Percentiles rank a stretch among this genome's conserved stretches.
Evolutionary conservation across 1,140 invertebrate species (phyloP).

Genomic region (Drosophila aff.): DNA sequence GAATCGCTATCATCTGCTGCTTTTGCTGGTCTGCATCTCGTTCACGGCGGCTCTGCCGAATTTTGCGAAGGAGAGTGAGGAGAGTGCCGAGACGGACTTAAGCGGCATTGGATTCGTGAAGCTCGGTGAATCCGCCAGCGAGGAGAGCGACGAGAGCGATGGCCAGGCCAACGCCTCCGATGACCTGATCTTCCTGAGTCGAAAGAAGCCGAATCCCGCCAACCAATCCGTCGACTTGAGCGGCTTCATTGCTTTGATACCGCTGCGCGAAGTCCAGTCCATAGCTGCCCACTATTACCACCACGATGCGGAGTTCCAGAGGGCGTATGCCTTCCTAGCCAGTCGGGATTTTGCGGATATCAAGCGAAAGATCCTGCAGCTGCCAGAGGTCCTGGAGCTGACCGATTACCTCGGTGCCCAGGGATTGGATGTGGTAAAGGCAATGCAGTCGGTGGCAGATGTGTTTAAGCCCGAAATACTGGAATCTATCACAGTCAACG

Average conservation of each 20-base stretch:
- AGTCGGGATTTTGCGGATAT: slow-evolving; percentile 57
- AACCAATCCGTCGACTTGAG: slow-evolving; percentile 65
- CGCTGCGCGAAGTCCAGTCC: slow-evolving; percentile 55
- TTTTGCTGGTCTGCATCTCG: not conserved
- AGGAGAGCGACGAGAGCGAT: slow-evolving; percentile 28
- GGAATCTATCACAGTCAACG: slow-evolving; percentile 20
- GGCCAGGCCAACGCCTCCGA: slow-evolving; percentile 46
- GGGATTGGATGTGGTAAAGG: slow-evolving; percentile 68
- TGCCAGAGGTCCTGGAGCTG: slow-evolving; percentile 69
- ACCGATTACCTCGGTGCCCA: slow-evolving; percentile 66
- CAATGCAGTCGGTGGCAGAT: slow-evolving; percentile 31
- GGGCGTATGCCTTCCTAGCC: slow-evolving; percentile 63
- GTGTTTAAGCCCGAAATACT: slow-evolving; percentile 9
- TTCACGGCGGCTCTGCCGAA: slow-evolving; percentile 16
- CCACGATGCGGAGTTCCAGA: slow-evolving; percentile 74
- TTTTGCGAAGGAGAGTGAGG: slow-evolving; percentile 23
- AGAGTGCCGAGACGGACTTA: slow-evolving; percentile 11
- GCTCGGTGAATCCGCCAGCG: slow-evolving; percentile 43
- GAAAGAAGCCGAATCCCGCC: slow-evolving; percentile 3
- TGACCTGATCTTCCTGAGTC: slow-evolving; percentile 70
- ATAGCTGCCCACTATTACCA: slow-evolving; percentile 70
- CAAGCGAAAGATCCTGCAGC: slow-evolving; percentile 51
- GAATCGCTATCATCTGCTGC: slow-evolving; percentile 16
- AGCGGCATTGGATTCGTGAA: slow-evolving; percentile 51
- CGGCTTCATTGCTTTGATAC: slow-evolving; percentile 69